phyloP scores from a whole-genome alignment of 2,888 invertebrate genomes.

The Agriotes lineatus region DNA sequence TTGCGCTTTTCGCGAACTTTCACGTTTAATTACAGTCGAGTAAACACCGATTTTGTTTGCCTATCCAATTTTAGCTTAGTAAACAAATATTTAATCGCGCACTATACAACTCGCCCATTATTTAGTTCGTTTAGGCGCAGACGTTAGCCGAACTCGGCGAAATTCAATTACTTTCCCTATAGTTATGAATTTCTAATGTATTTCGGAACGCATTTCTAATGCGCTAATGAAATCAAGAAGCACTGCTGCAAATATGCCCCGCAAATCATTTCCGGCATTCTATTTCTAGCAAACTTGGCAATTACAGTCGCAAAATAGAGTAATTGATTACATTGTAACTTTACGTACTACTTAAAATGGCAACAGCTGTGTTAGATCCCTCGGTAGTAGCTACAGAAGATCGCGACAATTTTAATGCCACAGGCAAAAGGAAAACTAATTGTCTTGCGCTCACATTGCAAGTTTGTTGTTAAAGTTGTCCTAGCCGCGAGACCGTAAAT shows the following conservation, averaged over 20 bases:
- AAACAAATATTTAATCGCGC: not conserved
- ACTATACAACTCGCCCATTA: too few species aligned
- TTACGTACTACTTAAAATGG: not conserved
- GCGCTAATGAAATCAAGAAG: too few species aligned
- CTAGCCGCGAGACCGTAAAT: too few species aligned
- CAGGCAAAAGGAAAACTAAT: not conserved
- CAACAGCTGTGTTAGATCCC: not conserved
- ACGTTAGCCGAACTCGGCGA: not conserved
- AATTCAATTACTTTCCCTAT: too few species aligned
- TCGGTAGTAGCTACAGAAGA: not conserved
- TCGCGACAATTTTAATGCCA: not conserved
- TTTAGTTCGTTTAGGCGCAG: not conserved
- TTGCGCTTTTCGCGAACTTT: slow-evolving; percentile 1
- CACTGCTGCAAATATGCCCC: too few species aligned
- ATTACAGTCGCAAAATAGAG: too few species aligned
- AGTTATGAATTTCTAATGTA: too few species aligned
- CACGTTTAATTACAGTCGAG: slow-evolving; percentile 10
- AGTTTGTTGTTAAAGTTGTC: not conserved
- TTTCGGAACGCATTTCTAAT: too few species aligned
- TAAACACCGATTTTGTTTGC: slow-evolving; percentile 15
- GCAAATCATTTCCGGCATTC: too few species aligned
- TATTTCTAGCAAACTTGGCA: too few species aligned
- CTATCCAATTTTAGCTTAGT: slow-evolving; percentile 2
- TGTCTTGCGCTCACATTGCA: not conserved
- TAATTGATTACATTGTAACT: too few species aligned